phyloP scores from a whole-genome alignment of 2,888 invertebrate species.

The Parnassius orleans region DNA sequence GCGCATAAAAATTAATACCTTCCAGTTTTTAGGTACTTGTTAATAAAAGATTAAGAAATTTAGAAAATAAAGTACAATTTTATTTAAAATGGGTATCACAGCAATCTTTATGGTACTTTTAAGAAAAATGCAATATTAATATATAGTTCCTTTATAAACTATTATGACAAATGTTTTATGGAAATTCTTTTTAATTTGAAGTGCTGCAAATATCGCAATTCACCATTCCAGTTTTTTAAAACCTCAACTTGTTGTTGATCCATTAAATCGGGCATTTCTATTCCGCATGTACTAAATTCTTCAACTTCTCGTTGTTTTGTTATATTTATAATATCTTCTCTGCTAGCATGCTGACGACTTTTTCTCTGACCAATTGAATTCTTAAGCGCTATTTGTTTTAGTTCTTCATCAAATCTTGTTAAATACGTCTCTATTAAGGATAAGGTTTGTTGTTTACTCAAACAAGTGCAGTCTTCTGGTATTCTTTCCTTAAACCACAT shows the following conservation, averaged over 20 bases:
- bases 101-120: too few relatives aligned
- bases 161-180: constrained; percentile 57
- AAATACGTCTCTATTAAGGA: constrained; percentile 80
- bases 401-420: constrained; percentile 85
- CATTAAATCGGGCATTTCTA: constrained; percentile 88
- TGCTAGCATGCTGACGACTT: constrained; percentile 88
- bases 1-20: too few relatives aligned
- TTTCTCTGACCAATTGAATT: constrained; percentile 88
- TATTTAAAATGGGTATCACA: too few relatives aligned
- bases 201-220: constrained; percentile 83
- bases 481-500: constrained; percentile 88
- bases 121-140: too few relatives aligned
- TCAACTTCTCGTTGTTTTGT: constrained; percentile 86
- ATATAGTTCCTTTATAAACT: constrained; percentile 5
- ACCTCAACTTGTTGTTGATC: constrained; percentile 80
- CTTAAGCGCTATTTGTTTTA: constrained; percentile 89
- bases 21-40: too few relatives aligned
- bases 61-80: too few relatives aligned
- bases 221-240: constrained; percentile 85
- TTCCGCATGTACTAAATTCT: constrained; percentile 88
- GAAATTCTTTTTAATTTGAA: constrained; percentile 83
- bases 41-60: too few relatives aligned
- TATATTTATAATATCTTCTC: constrained; percentile 89
- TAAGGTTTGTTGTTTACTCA: constrained; percentile 82
- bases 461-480: constrained; percentile 73